Evolutionary conservation across 1,140 invertebrate species (phyloP).

Genomic region (Zaprionus capensis): DNA sequence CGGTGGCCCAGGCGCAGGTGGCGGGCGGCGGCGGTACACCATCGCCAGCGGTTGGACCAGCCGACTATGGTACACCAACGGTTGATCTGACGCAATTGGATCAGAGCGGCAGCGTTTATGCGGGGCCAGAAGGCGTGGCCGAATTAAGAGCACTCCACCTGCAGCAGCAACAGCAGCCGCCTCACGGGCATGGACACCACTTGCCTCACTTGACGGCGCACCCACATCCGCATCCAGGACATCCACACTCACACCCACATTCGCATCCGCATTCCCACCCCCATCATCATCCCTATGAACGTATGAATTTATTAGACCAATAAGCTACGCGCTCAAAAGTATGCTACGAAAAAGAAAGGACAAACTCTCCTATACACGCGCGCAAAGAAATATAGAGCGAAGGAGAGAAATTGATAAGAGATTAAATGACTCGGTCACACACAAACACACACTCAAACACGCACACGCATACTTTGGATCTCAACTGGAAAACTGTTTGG

Average conservation of each 20-base stretch:
- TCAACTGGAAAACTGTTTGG: slow-evolving; percentile 5
- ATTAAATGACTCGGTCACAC: not conserved
- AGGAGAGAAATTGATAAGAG: not conserved
- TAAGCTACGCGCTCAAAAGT: slow-evolving; percentile 57
- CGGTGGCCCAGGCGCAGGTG: slow-evolving; percentile 41
- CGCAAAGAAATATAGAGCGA: not conserved
- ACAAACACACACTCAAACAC: slow-evolving; percentile 17
- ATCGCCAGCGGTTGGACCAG: slow-evolving; percentile 6
- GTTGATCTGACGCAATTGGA: slow-evolving; percentile 76
- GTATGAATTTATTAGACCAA: slow-evolving; percentile 82
- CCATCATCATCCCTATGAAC: slow-evolving; percentile 72
- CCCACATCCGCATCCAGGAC: slow-evolving; percentile 27
- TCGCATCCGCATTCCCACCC: slow-evolving; percentile 48
- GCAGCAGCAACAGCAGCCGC: slow-evolving; percentile 51
- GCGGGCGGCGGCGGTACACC: slow-evolving; percentile 31
- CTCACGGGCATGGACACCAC: slow-evolving; percentile 38
- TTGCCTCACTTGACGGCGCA: slow-evolving; percentile 26
- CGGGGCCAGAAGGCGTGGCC: slow-evolving; percentile 19
- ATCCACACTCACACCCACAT: slow-evolving; percentile 27
- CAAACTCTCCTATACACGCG: not conserved
- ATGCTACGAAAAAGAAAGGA: slow-evolving; percentile 29
- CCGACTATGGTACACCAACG: slow-evolving; percentile 55
- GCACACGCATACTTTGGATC: slow-evolving; percentile 6
- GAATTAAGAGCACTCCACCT: slow-evolving; percentile 34
- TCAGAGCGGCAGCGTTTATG: slow-evolving; percentile 41